phyloP scores from a whole-genome alignment of 2,113 vertebrate species.

The Zootoca vivipara region DNA sequence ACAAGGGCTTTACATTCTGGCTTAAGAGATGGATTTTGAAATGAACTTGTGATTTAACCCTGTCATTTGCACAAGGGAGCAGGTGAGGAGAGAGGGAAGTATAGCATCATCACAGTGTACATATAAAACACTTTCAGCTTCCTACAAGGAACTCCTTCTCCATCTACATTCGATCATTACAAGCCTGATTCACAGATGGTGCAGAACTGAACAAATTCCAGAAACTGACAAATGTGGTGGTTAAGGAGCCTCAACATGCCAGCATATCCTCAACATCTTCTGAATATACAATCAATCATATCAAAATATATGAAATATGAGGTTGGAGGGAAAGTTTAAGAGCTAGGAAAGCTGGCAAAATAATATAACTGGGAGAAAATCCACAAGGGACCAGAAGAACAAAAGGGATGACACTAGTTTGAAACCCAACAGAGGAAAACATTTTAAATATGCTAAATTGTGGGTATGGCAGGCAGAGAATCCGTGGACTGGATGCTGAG shows the following conservation, averaged over 20 bases:
- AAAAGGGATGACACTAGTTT: background rate
- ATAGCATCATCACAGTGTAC: background rate
- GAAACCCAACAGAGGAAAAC: background rate
- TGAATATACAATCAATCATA: background rate
- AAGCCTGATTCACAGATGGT: background rate
- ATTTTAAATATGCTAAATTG: background rate
- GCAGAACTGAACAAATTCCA: fast-evolving
- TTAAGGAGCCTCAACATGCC: background rate
- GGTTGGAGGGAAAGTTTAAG: background rate
- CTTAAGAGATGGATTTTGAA: background rate
- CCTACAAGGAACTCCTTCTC: background rate
- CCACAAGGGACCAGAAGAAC: background rate
- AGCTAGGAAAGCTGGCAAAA: background rate
- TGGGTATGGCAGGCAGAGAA: background rate
- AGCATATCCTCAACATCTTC: background rate
- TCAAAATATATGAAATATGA: background rate
- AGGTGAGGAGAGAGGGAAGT: background rate
- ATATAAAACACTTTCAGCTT: background rate
- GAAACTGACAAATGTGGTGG: background rate
- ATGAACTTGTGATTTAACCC: background rate
- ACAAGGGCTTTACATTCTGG: background rate
- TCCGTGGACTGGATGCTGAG: background rate
- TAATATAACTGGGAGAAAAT: background rate
- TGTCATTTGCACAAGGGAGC: background rate
- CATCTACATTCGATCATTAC: background rate